These are phyloP conservation scores for Rhinolophus sinicus DNA, from an alignment of 2,113 vertebrate genomes.

Conservation along the genomic window DNA sequence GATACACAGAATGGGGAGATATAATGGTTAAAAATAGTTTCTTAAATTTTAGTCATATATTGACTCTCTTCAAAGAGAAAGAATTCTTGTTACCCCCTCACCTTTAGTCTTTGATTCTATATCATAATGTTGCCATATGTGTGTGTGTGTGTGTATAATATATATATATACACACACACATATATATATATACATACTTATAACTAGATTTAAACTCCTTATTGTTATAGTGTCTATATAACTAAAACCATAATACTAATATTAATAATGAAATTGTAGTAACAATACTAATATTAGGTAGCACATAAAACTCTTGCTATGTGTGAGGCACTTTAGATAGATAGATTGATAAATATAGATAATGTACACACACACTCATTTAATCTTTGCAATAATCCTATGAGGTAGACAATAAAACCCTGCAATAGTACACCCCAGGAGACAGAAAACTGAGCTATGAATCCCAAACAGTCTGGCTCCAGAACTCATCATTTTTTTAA, in stretches of 20 bases:
- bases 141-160: no score
- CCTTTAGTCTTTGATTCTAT: background rate
- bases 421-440: background rate
- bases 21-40: background rate
- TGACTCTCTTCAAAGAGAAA: background rate
- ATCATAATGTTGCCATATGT: background rate
- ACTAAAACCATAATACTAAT: background rate
- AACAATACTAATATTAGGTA: background rate
- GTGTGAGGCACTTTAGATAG: background rate
- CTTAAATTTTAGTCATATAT: background rate
- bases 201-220: background rate
- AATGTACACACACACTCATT: background rate
- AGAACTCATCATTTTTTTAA: background rate
- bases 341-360: background rate
- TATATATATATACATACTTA: background rate
- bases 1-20: background rate
- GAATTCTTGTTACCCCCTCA: background rate
- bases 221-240: background rate
- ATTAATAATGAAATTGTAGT: constrained; percentile 1
- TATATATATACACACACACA: no score
- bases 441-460: background rate
- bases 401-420: constrained; percentile 9
- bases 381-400: background rate
- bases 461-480: background rate
- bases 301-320: background rate